These are phyloP conservation scores for Pterocles orientalis DNA, from an alignment of 2,113 vertebrate genomes.

Conservation along the genomic window DNA sequence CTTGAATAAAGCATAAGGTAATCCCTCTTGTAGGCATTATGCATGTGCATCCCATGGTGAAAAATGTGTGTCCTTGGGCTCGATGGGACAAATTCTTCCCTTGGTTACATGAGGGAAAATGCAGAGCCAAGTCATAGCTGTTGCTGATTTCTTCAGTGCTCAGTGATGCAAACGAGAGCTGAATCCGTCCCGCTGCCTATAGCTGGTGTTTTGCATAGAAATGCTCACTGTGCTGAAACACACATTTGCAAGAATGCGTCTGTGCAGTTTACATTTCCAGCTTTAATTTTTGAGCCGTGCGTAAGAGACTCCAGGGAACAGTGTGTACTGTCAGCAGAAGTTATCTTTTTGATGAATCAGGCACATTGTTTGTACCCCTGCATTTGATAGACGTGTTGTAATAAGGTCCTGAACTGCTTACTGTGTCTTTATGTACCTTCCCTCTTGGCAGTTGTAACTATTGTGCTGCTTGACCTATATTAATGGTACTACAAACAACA, in stretches of 20 bases:
- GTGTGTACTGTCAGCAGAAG: constrained; percentile 49
- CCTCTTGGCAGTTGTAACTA: constrained; percentile 76
- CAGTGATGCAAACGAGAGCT: neutral
- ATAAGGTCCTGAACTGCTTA: constrained; percentile 80
- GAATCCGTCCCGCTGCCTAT: neutral
- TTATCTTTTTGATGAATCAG: constrained; percentile 77
- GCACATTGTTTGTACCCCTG: constrained; percentile 81
- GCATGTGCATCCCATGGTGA: neutral
- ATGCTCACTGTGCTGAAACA: constrained; percentile 22
- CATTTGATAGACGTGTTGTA: constrained; percentile 78
- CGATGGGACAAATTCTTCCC: constrained; percentile 10
- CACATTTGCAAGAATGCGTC: constrained; percentile 48
- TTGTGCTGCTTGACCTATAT: constrained; percentile 78
- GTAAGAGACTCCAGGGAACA: constrained; percentile 58
- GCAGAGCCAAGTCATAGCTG: neutral
- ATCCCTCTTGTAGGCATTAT: constrained; percentile 29
- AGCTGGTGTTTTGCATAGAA: constrained; percentile 14
- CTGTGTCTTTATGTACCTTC: constrained; percentile 79
- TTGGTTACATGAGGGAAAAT: neutral
- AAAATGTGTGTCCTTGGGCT: constrained; percentile 33
- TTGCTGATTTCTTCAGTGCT: neutral
- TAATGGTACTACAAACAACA: constrained; percentile 82
- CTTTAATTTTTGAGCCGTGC: constrained; percentile 62
- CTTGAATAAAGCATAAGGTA: constrained; percentile 34
- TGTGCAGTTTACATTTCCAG: constrained; percentile 38